A percentile compares a stretch with the other conserved stretches of the same genome.
Evolutionary conservation across 2,113 vertebrate genomes (phyloP).

Genomic region (Cryptomyrus ogoouensis): DNA sequence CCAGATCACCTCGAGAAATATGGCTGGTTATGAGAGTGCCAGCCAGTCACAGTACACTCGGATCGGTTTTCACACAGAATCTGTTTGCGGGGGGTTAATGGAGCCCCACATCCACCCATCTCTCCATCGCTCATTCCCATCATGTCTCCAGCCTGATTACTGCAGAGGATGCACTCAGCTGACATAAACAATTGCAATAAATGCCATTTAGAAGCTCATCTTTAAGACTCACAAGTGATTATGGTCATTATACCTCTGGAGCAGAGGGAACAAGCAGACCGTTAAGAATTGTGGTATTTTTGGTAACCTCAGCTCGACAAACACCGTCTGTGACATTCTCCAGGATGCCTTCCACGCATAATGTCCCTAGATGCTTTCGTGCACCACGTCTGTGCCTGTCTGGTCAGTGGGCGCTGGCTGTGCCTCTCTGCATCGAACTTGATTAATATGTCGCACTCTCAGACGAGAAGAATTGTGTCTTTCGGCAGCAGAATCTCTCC

Average conservation of each 20-base stretch:
- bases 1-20: not conserved
- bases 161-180: not conserved
- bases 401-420: not conserved
- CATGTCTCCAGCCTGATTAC: not conserved
- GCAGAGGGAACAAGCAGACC: not conserved
- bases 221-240: conserved; percentile 9
- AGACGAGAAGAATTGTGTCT: not conserved
- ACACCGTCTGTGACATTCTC: not conserved
- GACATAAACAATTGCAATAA: not conserved
- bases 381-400: not conserved
- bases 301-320: not conserved
- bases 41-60: not conserved
- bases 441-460: not conserved
- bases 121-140: not conserved
- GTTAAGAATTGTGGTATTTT: not conserved
- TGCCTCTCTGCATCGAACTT: not conserved
- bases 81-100: not conserved
- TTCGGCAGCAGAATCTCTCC: not conserved
- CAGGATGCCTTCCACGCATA: not conserved
- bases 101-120: not conserved
- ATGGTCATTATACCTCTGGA: not conserved
- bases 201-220: conserved; percentile 7
- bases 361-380: not conserved
- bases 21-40: not conserved
- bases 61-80: not conserved